A percentile compares a stretch with the other conserved stretches of the same genome.
These are phyloP conservation scores for Lytechinus pictus DNA, from an alignment of 35 echinoderm and acorn worm genomes.

Conservation along the genomic window DNA sequence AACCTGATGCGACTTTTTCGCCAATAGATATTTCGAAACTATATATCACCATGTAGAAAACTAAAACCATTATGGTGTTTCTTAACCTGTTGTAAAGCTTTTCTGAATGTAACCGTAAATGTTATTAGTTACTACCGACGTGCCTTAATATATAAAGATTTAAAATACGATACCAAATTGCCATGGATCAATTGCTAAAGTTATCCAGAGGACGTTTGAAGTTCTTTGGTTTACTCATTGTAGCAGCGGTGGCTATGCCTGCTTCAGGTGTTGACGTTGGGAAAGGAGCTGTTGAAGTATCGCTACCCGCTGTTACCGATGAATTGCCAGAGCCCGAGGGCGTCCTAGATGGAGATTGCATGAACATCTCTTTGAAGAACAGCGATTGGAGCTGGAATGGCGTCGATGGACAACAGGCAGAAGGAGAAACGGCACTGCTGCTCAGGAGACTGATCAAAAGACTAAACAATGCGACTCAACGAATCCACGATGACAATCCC, in stretches of 20 bases:
- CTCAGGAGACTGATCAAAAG: not conserved
- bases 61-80: not conserved
- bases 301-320: not conserved
- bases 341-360: not conserved
- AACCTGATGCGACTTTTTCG: no score
- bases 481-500: not conserved
- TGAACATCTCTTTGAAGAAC: not conserved
- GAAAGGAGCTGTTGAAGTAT: not conserved
- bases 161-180: not conserved
- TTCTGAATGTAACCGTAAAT: not conserved
- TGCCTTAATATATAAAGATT: not conserved
- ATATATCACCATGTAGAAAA: not conserved
- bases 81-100: not conserved
- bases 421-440: not conserved
- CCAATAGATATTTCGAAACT: no score
- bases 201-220: not conserved
- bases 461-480: not conserved
- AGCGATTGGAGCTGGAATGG: not conserved
- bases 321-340: not conserved
- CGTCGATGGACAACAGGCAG: not conserved
- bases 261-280: not conserved
- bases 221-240: not conserved
- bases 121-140: not conserved
- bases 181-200: not conserved
- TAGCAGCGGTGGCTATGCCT: not conserved